Conservation (phyloP, 1,140 invertebrate species). For the Daktulosphaira vitifoliae region DNA sequence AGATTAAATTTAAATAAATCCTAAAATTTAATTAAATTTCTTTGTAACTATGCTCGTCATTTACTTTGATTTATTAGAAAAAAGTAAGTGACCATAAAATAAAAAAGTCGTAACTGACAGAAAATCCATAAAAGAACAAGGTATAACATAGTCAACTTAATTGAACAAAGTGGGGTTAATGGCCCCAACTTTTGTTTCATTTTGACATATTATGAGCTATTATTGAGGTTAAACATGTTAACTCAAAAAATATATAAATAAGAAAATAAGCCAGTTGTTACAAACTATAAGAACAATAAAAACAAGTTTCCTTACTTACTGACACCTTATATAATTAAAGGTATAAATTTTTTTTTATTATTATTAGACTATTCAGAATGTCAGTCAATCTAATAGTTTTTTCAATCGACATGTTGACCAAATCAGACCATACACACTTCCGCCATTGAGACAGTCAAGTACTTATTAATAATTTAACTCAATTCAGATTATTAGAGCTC, state of each 20-base stretch:
- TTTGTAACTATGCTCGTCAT: too few species aligned
- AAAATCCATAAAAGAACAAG: conserved; percentile 25
- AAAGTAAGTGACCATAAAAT: too few species aligned
- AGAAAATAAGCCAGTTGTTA: too few species aligned
- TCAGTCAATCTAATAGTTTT: background rate
- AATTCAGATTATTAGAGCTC: background rate
- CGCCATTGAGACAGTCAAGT: conserved; percentile 19
- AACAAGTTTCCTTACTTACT: too few species aligned
- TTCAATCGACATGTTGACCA: conserved; percentile 5
- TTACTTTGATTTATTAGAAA: too few species aligned
- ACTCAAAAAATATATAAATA: background rate
- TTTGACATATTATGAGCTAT: background rate
- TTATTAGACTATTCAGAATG: background rate
- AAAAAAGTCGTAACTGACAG: background rate
- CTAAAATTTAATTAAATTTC: too few species aligned
- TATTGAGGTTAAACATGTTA: background rate
- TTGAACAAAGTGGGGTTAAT: background rate
- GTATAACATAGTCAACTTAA: too few species aligned
- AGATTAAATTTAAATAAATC: too few species aligned
- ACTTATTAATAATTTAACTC: background rate
- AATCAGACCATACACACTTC: conserved; percentile 4
- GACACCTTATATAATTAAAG: too few species aligned
- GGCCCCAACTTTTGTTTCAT: background rate
- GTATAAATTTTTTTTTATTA: conserved; percentile 1
- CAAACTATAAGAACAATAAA: too few species aligned